These are phyloP conservation scores for Hirundo rustica DNA, from an alignment of 2,797 vertebrate genomes.

Conservation along the genomic window DNA sequence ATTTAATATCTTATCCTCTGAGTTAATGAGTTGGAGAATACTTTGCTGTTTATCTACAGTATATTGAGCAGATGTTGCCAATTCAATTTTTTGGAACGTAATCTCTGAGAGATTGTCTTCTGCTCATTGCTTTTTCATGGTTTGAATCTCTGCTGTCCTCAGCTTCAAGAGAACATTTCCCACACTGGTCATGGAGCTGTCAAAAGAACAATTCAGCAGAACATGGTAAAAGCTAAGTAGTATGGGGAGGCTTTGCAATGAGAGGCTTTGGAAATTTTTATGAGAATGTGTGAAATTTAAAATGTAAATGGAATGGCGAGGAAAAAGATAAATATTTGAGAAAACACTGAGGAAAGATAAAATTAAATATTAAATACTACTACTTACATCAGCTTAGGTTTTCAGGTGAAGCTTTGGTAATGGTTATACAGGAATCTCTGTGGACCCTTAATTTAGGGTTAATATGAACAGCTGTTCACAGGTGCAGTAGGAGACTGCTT, in stretches of 20 bases:
- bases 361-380: background rate
- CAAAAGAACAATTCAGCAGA: slow-evolving; percentile 11
- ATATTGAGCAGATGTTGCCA: slow-evolving; percentile 80
- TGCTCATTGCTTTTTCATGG: slow-evolving; percentile 65
- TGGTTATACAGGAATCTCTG: background rate
- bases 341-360: background rate
- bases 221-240: background rate
- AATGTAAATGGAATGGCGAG: background rate
- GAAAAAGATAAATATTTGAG: background rate
- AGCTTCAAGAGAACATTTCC: background rate
- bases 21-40: slow-evolving; percentile 81
- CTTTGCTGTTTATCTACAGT: slow-evolving; percentile 79
- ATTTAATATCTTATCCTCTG: slow-evolving; percentile 76
- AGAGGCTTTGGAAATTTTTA: background rate
- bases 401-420: background rate
- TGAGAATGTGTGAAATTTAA: background rate
- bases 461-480: background rate
- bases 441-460: background rate
- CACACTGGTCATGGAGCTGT: background rate
- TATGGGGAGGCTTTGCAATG: background rate
- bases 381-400: background rate
- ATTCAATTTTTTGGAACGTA: slow-evolving; percentile 74
- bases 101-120: slow-evolving; percentile 75
- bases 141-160: slow-evolving; percentile 38
- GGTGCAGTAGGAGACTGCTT: background rate